Base-by-base conservation (phyloP, 1,140 invertebrate genomes). In the Heliconius melpomene region DNA sequence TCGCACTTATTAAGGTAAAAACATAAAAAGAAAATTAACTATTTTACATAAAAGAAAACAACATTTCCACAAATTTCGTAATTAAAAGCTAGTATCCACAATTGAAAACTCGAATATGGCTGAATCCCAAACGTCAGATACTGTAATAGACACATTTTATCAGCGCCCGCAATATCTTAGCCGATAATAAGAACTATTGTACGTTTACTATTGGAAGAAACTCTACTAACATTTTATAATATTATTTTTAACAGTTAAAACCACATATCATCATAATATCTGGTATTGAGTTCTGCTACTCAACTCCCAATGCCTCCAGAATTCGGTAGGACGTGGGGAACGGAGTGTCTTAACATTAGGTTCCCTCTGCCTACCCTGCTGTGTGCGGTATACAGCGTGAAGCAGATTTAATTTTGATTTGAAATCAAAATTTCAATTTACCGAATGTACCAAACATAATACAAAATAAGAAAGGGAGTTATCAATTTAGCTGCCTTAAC, bases 101-200 rank as follows among this genome's bases (percentile, higher is more conserved):
- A 77, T 52, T 38, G 50, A 77, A 54, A 23, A 72, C 26, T 54
- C 40, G 76, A 77, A 54, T 77, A 38, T 52, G 70, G 76, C 26
- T 29, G 29, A 77, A 77, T 72, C 75, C 46, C 66, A 16, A 72
- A n/a, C n/a, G 76, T 54, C 46, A 72, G 26, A 36, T 20, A 76
- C 26, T 50, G 46, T 52, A 38, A 72, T 18, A 54, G 70, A 70
- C 60, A 46, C 26, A 52, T 76, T 76, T 54, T 72, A 77, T 77
- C 76, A 77, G 76, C 46, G 32, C 26, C 29, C 70, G 60, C 46
- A 72, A 8, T 71, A 66, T 71, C 26, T 8, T 8, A 36, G 40
- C 66, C 1, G 60, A 66, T 26, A 29, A 66, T 16, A 66, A 23
- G 26, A 23, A 0, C 60, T 26, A 29, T 66, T 29, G 26, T 66